These are phyloP conservation scores for Silurus meridionalis DNA, from an alignment of 2,113 vertebrate species.

Conservation along the genomic window DNA sequence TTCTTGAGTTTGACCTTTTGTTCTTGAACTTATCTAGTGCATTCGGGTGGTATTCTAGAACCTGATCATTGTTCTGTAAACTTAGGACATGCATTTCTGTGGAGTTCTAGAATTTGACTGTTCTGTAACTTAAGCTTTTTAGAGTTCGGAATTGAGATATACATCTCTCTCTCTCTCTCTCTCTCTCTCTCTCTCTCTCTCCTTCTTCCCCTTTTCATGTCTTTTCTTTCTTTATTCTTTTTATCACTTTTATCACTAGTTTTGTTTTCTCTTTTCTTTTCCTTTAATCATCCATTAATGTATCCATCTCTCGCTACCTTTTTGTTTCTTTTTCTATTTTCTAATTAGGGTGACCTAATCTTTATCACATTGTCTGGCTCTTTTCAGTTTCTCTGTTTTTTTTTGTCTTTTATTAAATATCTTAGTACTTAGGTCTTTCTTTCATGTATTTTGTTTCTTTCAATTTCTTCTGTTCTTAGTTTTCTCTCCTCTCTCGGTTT, in stretches of 20 bases:
- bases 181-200: background rate
- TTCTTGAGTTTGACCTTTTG: background rate
- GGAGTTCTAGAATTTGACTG: background rate
- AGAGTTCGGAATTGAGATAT: too few relatives aligned
- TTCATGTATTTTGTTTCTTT: background rate
- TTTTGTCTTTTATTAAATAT: background rate
- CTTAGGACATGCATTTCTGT: rapidly evolving
- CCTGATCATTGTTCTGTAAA: background rate
- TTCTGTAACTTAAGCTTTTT: background rate
- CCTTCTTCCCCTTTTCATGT: background rate
- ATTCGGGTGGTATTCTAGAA: background rate
- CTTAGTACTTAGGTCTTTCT: too few relatives aligned
- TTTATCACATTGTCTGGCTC: background rate
- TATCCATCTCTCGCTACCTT: background rate
- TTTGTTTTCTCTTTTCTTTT: background rate
- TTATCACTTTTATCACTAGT: too few relatives aligned
- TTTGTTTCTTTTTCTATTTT: background rate
- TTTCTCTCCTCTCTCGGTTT: background rate
- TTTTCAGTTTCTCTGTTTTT: background rate
- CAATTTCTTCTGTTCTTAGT: background rate
- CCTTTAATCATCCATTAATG: background rate
- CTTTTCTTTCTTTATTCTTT: too few relatives aligned
- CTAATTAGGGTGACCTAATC: background rate
- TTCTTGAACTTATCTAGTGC: background rate
- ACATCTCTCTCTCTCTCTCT: background rate